Evolutionary conservation across 2,888 invertebrate species (phyloP).

Genomic region (Chloromyia formosa): DNA sequence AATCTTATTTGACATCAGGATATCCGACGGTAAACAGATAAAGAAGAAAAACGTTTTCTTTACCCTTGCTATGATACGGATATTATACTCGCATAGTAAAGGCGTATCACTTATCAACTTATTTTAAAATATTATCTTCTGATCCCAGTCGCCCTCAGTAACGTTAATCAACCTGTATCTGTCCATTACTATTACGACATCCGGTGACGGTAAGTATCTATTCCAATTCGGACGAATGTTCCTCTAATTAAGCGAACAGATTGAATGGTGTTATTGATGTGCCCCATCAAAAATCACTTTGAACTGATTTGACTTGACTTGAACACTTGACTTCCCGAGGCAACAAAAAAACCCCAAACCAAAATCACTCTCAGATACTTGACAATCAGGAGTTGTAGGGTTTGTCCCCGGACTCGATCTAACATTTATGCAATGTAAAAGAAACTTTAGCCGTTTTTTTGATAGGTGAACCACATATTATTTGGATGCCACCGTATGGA

Average conservation of each 20-base stretch:
- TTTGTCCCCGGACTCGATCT: background rate
- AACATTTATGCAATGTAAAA: background rate
- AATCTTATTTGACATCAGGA: too few relatives aligned
- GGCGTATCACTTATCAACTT: too few relatives aligned
- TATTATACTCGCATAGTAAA: too few relatives aligned
- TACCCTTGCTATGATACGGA: too few relatives aligned
- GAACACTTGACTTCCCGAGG: background rate
- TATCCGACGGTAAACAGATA: too few relatives aligned
- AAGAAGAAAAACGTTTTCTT: too few relatives aligned
- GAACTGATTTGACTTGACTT: background rate
- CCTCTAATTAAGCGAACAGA: background rate
- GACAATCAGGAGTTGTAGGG: conserved; percentile 1
- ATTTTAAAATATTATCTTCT: too few relatives aligned
- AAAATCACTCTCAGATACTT: background rate
- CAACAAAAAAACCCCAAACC: background rate
- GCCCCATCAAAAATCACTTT: conserved; percentile 8
- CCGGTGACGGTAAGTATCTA: too few relatives aligned
- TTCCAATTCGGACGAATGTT: too few relatives aligned
- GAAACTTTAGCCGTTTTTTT: background rate
- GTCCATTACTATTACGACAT: too few relatives aligned
- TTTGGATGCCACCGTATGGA: background rate
- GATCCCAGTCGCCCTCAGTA: too few relatives aligned
- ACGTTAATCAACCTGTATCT: too few relatives aligned
- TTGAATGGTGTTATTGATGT: background rate
- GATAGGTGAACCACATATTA: background rate